Base-by-base conservation (phyloP, 37 sponge, comb jelly and placozoan species). In the Trichoplax adhaerens region DNA sequence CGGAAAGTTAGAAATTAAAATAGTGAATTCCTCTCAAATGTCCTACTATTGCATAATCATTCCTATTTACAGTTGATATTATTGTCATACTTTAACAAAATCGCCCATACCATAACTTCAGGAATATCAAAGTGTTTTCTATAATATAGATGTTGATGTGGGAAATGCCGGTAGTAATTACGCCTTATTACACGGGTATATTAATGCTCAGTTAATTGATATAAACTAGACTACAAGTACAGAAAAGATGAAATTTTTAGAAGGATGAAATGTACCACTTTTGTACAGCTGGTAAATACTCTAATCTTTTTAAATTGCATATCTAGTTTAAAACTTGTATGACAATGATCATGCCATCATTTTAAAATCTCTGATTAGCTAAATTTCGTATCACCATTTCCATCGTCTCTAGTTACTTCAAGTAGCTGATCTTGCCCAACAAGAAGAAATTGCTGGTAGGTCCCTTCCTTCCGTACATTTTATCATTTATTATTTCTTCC, bases 241-340 rank as follows among this genome's bases (percentile, higher is more conserved):
- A 71, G 88, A 53, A 83, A 82, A 56, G 99, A 88, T 74, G 99
- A 97, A 74, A 92, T 97, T 59, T 97, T 97, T 70, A 88, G 79
- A 64, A 69, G 99, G 48, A 77, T 97, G 54, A 97, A 97, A 65
- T 77, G 50, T 5, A 86, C 94, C 52, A 97, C 99, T 48, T 92
- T 97, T 82, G 91, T 80, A 58, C 99, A 97, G 68, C 83, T 97
- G 80, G 91, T 97, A 71, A 65, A 48, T 65, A 51, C 7, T 65
- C 10, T n/a, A 5, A 8, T 0, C 67, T 5, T 5, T 47, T n/a
- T 6, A 5, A n/a, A 6, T 71, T n/a, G 73, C 7, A 48, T 65
- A 62, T 59, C n/a, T 71, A 5, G 29, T 48, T 6, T 71, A 8
- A n/a, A n/a, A 8, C 12, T 68, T 4, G 57, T 54, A 12, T 73